A percentile compares a stretch with the other conserved stretches of the same genome.
phyloP scores from a whole-genome alignment of 1,140 invertebrate species.

The Melitaea cinxia region DNA sequence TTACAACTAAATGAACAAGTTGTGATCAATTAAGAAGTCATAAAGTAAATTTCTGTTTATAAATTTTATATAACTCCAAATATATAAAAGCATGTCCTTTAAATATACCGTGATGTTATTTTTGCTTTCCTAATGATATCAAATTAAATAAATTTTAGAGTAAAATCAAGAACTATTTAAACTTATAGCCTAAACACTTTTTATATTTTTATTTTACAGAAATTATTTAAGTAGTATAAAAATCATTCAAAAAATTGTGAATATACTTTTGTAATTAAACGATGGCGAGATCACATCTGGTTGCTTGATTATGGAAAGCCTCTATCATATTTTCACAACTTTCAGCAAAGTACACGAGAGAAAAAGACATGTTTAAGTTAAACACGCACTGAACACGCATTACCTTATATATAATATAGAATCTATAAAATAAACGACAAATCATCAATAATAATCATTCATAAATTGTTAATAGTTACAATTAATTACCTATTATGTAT shows the following conservation, averaged over 20 bases:
- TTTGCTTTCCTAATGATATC: neutral
- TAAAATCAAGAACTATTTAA: neutral
- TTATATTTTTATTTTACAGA: neutral
- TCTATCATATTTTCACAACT: neutral
- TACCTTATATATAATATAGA: no score
- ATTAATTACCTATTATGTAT: conserved; percentile 6
- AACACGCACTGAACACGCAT: no score
- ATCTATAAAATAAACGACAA: conserved; percentile 2
- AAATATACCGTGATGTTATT: neutral
- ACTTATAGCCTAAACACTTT: neutral
- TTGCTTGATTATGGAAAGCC: neutral
- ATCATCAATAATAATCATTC: conserved; percentile 1
- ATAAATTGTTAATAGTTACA: conserved; percentile 1
- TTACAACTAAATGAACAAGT: neutral
- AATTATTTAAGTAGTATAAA: neutral
- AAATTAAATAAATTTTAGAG: neutral
- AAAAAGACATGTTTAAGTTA: no score
- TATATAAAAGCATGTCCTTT: neutral
- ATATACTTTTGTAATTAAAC: neutral
- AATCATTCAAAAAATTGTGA: conserved; percentile 1
- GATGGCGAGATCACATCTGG: conserved; percentile 1
- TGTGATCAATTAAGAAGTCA: neutral
- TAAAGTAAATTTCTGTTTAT: neutral
- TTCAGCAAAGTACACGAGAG: neutral
- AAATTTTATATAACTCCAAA: neutral